phyloP scores from a whole-genome alignment of 1,140 invertebrate species.

The Drosophila simulans region DNA sequence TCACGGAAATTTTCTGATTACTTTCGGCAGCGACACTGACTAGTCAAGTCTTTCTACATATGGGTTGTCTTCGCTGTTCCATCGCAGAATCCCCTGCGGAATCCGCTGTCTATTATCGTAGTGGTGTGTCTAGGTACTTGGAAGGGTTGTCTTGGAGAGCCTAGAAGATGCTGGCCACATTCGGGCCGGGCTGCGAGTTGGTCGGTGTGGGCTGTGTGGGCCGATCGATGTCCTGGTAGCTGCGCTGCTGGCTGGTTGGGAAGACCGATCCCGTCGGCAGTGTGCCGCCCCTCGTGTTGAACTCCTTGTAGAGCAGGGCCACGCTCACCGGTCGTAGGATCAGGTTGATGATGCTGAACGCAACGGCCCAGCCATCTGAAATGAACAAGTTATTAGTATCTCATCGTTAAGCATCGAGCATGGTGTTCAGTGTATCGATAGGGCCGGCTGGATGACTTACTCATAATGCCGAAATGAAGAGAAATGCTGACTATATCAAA shows the following conservation, averaged over 20 bases:
- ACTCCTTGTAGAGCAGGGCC: slow-evolving; percentile 76
- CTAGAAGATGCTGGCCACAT: slow-evolving; percentile 83
- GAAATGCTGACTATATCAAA: slow-evolving; percentile 80
- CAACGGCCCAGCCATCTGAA: slow-evolving; percentile 78
- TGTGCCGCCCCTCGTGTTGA: slow-evolving; percentile 75
- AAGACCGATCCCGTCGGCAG: slow-evolving; percentile 75
- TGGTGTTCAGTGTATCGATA: no score
- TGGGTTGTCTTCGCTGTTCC: slow-evolving; percentile 14
- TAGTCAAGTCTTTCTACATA: slow-evolving; percentile 30
- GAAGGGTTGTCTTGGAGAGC: slow-evolving; percentile 33
- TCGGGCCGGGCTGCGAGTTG: slow-evolving; percentile 74
- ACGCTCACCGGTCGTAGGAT: slow-evolving; percentile 75
- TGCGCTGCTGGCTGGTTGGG: slow-evolving; percentile 78
- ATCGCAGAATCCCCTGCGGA: neutral
- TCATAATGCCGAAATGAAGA: slow-evolving; percentile 77
- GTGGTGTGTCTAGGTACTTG: slow-evolving; percentile 52
- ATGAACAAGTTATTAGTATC: neutral
- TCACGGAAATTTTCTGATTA: slow-evolving; percentile 7
- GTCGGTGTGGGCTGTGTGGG: slow-evolving; percentile 79
- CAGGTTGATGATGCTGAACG: slow-evolving; percentile 79
- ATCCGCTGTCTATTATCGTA: neutral
- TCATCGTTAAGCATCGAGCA: neutral
- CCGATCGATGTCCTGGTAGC: slow-evolving; percentile 83
- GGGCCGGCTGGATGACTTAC: slow-evolving; percentile 55
- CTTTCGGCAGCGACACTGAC: slow-evolving; percentile 24